phyloP scores from a whole-genome alignment of 2,113 vertebrate genomes.

The Junco hyemalis region DNA sequence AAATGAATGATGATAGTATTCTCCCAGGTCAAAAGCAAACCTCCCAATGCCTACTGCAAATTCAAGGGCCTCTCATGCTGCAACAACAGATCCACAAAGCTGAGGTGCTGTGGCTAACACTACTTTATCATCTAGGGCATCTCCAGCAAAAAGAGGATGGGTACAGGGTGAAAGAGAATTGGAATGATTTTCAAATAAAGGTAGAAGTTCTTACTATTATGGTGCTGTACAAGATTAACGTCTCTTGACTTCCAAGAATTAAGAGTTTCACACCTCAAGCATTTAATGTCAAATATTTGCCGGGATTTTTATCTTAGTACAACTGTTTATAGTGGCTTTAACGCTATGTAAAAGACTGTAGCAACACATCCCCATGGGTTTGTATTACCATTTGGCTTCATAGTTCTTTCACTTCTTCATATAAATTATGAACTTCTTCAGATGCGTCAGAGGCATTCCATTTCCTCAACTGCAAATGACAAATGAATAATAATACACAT shows the following conservation, averaged over 20 bases:
- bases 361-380: slow-evolving; percentile 20
- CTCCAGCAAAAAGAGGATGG: neutral
- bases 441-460: slow-evolving; percentile 58
- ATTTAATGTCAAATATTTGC: slow-evolving; percentile 66
- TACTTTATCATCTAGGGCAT: no score
- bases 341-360: slow-evolving; percentile 59
- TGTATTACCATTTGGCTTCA: slow-evolving; percentile 71
- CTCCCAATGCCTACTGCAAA: neutral
- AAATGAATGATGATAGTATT: neutral
- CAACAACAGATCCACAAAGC: neutral
- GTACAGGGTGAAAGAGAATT: neutral
- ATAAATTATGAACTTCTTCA: slow-evolving; percentile 69
- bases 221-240: slow-evolving; percentile 17
- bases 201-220: neutral
- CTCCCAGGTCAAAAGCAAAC: neutral
- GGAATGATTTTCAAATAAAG: neutral
- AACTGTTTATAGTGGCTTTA: slow-evolving; percentile 65
- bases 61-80: neutral
- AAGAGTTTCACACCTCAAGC: slow-evolving; percentile 61
- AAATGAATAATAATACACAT: slow-evolving; percentile 62
- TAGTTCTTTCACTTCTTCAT: slow-evolving; percentile 63
- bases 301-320: slow-evolving; percentile 65
- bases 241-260: slow-evolving; percentile 56
- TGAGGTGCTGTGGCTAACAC: neutral
- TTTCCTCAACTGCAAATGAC: slow-evolving; percentile 65